phyloP scores from a whole-genome alignment of 1,140 invertebrate genomes.

The Scaptomyza hsui region DNA sequence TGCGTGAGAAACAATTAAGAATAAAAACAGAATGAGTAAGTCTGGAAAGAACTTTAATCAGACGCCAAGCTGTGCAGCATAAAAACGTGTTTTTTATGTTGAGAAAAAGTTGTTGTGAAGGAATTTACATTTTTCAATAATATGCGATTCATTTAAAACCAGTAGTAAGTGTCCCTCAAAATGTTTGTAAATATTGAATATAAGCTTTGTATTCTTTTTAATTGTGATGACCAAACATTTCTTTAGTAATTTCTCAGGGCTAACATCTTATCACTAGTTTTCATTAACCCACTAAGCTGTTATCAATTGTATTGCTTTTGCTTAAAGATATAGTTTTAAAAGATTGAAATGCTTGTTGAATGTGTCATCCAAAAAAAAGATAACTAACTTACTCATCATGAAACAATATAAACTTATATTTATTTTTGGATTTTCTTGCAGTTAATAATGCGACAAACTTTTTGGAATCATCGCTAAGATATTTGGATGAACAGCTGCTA shows the following conservation, averaged over 20 bases:
- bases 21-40: neutral
- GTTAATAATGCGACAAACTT: conserved; percentile 58
- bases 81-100: neutral
- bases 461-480: conserved; percentile 56
- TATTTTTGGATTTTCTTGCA: conserved; percentile 8
- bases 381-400: too few relatives aligned
- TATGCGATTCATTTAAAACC: too few relatives aligned
- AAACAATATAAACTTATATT: neutral
- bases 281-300: conserved; percentile 13
- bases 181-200: too few relatives aligned
- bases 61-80: conserved; percentile 2
- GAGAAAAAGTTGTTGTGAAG: neutral
- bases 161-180: too few relatives aligned
- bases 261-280: conserved; percentile 32
- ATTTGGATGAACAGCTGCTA: conserved; percentile 64
- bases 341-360: neutral
- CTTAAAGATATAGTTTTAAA: neutral
- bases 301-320: neutral
- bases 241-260: conserved; percentile 8
- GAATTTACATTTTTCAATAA: neutral
- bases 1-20: conserved; percentile 52
- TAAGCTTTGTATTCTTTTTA: too few relatives aligned
- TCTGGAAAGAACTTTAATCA: neutral
- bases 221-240: too few relatives aligned
- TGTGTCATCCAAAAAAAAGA: too few relatives aligned